Evolutionary conservation across 2,888 invertebrate species (phyloP).

Genomic region (Phengaris arion): DNA sequence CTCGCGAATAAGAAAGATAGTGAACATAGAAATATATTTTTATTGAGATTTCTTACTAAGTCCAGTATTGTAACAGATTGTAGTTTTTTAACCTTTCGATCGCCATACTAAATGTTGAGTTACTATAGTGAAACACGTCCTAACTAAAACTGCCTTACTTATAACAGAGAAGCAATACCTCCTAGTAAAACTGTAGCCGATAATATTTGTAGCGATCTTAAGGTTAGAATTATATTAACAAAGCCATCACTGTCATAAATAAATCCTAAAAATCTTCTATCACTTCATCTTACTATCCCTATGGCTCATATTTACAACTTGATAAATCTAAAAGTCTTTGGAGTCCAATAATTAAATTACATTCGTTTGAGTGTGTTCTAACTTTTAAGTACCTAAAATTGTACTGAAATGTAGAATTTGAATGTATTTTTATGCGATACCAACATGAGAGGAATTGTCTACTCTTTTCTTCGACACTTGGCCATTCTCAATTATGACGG

Average conservation of each 20-base stretch:
- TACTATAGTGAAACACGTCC: background rate
- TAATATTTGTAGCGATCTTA: background rate
- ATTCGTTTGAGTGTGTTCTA: no score
- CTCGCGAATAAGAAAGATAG: slow-evolving; percentile 4
- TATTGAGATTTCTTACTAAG: slow-evolving; percentile 4
- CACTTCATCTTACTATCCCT: slow-evolving; percentile 51
- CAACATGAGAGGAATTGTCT: no score
- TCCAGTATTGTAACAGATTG: slow-evolving; percentile 1
- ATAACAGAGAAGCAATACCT: background rate
- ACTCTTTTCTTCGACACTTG: background rate
- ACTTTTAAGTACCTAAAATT: no score
- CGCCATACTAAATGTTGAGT: background rate
- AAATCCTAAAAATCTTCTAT: slow-evolving; percentile 3
- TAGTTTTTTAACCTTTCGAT: slow-evolving; percentile 1
- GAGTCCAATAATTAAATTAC: no score
- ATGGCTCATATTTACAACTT: slow-evolving; percentile 42
- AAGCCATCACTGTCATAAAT: background rate
- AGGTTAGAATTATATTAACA: slow-evolving; percentile 1
- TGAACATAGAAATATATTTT: slow-evolving; percentile 11
- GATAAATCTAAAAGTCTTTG: no score
- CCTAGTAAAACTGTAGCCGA: background rate
- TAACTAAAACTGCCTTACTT: slow-evolving; percentile 4
- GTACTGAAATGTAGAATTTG: no score
- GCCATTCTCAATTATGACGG: slow-evolving; percentile 30
- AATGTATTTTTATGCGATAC: no score